Base-by-base conservation (phyloP, 2,797 vertebrate species). In the Brachyrhaphis roseni region DNA sequence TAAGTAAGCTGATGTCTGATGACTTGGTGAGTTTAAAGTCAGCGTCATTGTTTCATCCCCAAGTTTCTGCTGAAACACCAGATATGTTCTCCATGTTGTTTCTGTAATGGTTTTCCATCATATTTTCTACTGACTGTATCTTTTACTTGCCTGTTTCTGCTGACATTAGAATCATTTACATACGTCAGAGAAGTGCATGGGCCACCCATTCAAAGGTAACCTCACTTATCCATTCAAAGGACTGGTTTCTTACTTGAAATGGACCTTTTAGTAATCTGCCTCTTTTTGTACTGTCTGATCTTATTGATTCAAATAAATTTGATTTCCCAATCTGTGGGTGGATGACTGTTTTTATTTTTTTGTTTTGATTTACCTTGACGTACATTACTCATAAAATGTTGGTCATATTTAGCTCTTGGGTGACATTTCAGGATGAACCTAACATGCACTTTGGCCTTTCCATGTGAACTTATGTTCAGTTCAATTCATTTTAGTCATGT, bases 241-340 rank as follows among this genome's bases (percentile, higher is more conserved):
- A 92, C 87, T 90, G 83, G 90, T 92, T 92, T 92, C 89, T 91
- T 93, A 94, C 92, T 91, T 89, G 86, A 90, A 91, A 86, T 74
- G 71, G 80, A 90, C 91, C 66, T 86, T 85, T 89, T 89, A 92
- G 86, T 89, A 88, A 80, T 51, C 82, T 81, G 83, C 82, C 70
- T 92, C 87, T 87, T 57, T 93, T 93, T 93, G 78, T 94, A 94
- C 87, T 76, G 80, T 91, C 90, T 82, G 72, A 88, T 88, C 82
- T 88, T 87, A 82, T 79, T 78, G 77, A 87, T 84, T 86, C 83
- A 88, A 94, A 92, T 93, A 94, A 94, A 93, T 73, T 82, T 68
- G 75, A 81, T 88, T 91, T 92, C 87, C 91, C 88, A 83, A 78
- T 88, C 83, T 72, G 64, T 12, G 10, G 11, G 53, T 71, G 36